These are phyloP conservation scores for Polyommatus iphigenia DNA, from an alignment of 2,888 invertebrate species.

Conservation along the genomic window DNA sequence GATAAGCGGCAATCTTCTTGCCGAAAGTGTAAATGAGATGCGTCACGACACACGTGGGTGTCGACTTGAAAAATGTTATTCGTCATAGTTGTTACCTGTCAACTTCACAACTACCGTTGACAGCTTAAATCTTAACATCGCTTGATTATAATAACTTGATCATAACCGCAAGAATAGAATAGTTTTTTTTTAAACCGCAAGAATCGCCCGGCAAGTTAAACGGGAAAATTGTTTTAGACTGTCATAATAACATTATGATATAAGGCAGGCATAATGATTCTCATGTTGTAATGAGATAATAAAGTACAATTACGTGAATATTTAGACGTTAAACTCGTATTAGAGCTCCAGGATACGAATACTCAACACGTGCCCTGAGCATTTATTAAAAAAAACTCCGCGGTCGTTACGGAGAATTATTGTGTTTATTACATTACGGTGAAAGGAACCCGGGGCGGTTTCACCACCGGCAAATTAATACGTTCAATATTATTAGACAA, in stretches of 20 bases:
- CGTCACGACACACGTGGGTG: neutral
- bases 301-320: neutral
- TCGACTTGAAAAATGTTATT: neutral
- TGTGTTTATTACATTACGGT: constrained; percentile 12
- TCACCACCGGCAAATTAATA: constrained; percentile 15
- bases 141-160: no score
- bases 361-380: constrained; percentile 3
- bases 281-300: neutral
- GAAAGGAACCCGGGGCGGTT: constrained; percentile 18
- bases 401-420: constrained; percentile 8
- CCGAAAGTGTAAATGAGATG: neutral
- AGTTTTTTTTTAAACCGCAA: no score
- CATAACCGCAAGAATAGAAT: neutral
- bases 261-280: neutral
- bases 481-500: constrained; percentile 21
- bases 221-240: neutral
- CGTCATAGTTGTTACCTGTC: neutral
- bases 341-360: constrained; percentile 7
- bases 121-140: neutral
- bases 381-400: neutral
- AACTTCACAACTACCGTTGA: neutral
- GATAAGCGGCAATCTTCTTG: neutral
- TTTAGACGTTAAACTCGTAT: neutral
- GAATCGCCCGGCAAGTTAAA: neutral
- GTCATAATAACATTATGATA: neutral